Percentiles rank a stretch among this genome's conserved stretches.
Conservation (phyloP, 2,888 invertebrate species). For the Melinopterus prodromus region DNA sequence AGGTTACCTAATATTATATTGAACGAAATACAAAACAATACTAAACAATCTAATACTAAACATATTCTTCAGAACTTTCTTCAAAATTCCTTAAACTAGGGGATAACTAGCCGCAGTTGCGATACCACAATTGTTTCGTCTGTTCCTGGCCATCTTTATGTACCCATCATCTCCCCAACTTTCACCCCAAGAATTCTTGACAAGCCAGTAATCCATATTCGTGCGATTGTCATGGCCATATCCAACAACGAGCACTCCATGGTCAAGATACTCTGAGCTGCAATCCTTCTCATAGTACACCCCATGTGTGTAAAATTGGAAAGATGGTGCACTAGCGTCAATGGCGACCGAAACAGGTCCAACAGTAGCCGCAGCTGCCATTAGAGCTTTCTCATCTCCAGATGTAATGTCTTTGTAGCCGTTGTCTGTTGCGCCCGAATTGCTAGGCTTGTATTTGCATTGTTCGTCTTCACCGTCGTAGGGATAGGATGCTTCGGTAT, state of each 20-base stretch:
- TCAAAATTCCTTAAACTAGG: conserved; percentile 27
- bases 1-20: too few species aligned
- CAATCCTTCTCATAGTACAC: conserved; percentile 82
- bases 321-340: conserved; percentile 79
- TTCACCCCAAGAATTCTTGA: conserved; percentile 63
- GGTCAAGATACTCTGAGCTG: conserved; percentile 63
- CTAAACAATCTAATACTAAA: too few species aligned
- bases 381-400: conserved; percentile 74
- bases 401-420: conserved; percentile 75
- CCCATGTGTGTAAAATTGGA: conserved; percentile 82
- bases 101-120: conserved; percentile 61
- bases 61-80: not conserved
- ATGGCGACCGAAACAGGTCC: conserved; percentile 88
- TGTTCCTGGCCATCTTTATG: conserved; percentile 60
- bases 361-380: conserved; percentile 78
- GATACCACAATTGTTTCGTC: conserved; percentile 61
- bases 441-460: conserved; percentile 65
- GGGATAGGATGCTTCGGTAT: conserved; percentile 54
- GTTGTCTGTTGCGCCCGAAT: conserved; percentile 76
- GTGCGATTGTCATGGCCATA: conserved; percentile 57
- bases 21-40: too few species aligned
- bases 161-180: conserved; percentile 62
- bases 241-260: conserved; percentile 63
- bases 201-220: conserved; percentile 62
- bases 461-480: conserved; percentile 50